Base-by-base conservation (phyloP, 2,797 vertebrate species). In the Oophaga sylvatica region DNA sequence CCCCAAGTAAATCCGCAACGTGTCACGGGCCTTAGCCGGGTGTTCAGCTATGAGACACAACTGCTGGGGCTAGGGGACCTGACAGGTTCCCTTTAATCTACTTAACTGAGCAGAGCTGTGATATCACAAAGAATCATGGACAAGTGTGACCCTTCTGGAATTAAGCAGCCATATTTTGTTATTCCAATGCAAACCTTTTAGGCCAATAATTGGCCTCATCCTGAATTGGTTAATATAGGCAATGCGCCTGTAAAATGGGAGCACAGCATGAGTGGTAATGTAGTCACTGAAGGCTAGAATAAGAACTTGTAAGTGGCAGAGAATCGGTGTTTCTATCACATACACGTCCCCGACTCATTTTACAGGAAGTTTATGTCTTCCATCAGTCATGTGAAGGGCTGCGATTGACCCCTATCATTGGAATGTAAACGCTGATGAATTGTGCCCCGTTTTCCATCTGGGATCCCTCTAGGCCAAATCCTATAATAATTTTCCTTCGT, bases 371-470 rank as follows among this genome's bases (percentile, higher is more conserved):
- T 57, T n/a, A 62, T 73, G 81, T 71, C 76, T 84, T 71, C 62
- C 67, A 80, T 81, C 82, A 75, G 82, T 31, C 13, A 59, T 79
- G 45, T 82, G 45, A 35, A 63, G 45, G 29, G 68, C 17, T 63
- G 31, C 35, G 68, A 31, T 29, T 88, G 87, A 85, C 59, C 83
- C 68, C 53, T 48, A 62, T 83, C 84, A 63, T n/a, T 26, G 63
- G 62, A 89, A 70, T 86, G 80, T 86, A 86, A 89, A 71, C 62
- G n/a, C 67, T 80, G 87, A 84, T 82, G 80, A 70, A 82, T 83
- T 48, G 26, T 41, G 63, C n/a, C 60, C 80, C 68, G 45, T 63
- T 68, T 85, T 85, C 77, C 87, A 88, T 88, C 83, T 85, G n/a
- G 83, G 83, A 67, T 85, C 68, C 83, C 87, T 65, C 68, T 17